A percentile compares a stretch with the other conserved stretches of the same genome.
Conservation (phyloP, 1,140 invertebrate species). For the Drosophila sechellia region DNA sequence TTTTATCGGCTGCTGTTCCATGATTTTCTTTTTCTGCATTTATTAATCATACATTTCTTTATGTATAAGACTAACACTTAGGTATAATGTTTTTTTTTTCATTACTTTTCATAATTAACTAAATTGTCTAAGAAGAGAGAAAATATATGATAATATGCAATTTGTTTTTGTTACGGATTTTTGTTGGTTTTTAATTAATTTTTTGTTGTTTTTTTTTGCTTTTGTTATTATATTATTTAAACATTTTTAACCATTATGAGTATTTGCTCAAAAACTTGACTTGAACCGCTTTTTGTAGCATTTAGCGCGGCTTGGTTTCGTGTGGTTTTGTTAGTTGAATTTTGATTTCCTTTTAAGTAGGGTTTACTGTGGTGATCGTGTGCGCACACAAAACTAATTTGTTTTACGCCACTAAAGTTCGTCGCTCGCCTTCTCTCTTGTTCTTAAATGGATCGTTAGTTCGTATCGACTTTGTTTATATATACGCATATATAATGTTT, state of each 20-base stretch:
- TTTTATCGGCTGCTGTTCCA: slow-evolving; percentile 28
- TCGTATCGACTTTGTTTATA: slow-evolving; percentile 28
- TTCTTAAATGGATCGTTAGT: slow-evolving; percentile 39
- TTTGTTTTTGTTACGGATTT: slow-evolving; percentile 43
- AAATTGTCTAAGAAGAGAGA: slow-evolving; percentile 82
- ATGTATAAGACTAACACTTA: slow-evolving; percentile 83
- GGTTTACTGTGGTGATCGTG: slow-evolving; percentile 27
- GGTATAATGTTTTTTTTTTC: slow-evolving; percentile 65
- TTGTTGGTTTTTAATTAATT: slow-evolving; percentile 40
- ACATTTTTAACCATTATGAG: slow-evolving; percentile 79
- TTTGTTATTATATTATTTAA: slow-evolving; percentile 60
- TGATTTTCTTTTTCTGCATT: slow-evolving; percentile 55
- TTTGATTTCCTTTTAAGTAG: slow-evolving; percentile 67
- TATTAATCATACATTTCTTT: slow-evolving; percentile 55
- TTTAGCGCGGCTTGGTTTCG: slow-evolving; percentile 30
- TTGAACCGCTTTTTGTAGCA: slow-evolving; percentile 51
- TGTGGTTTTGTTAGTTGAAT: slow-evolving; percentile 60
- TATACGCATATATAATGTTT: slow-evolving; percentile 50
- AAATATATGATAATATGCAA: slow-evolving; percentile 67
- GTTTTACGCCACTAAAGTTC: slow-evolving; percentile 30
- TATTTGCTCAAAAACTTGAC: slow-evolving; percentile 78
- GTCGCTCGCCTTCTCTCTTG: slow-evolving; percentile 29
- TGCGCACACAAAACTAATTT: slow-evolving; percentile 46
- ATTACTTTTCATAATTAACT: slow-evolving; percentile 76
- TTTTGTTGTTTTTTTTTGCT: slow-evolving; percentile 17